These are phyloP conservation scores for Nasua narica DNA, from an alignment of 2,797 vertebrate species.

Conservation along the genomic window DNA sequence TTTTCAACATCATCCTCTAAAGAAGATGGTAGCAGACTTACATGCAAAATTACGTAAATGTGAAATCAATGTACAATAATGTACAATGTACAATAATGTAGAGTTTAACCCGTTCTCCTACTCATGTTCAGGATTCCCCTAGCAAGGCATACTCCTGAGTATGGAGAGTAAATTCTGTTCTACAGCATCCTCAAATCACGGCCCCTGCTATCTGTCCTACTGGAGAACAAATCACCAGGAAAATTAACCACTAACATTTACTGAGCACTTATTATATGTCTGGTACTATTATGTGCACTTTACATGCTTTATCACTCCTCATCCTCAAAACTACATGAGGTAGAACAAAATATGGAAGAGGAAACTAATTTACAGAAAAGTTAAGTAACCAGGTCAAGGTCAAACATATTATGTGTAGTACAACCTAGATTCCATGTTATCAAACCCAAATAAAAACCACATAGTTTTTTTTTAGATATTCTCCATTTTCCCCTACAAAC, in stretches of 20 bases:
- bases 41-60: background rate
- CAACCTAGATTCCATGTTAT: background rate
- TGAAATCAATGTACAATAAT: background rate
- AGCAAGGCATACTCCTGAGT: background rate
- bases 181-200: background rate
- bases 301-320: background rate
- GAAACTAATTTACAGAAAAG: background rate
- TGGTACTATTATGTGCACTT: background rate
- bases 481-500: background rate
- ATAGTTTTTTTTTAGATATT: background rate
- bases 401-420: background rate
- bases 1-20: slow-evolving; percentile 24
- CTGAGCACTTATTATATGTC: background rate
- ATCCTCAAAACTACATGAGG: background rate
- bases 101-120: background rate
- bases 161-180: background rate
- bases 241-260: background rate
- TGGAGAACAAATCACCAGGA: background rate
- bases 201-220: background rate
- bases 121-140: background rate
- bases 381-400: background rate
- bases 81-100: background rate
- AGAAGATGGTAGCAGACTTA: background rate
- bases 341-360: background rate
- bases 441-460: background rate